Percentiles rank a stretch among this genome's conserved stretches.
Evolutionary conservation across 2,888 invertebrate species (phyloP).

Genomic region (Perizoma affinitatum): DNA sequence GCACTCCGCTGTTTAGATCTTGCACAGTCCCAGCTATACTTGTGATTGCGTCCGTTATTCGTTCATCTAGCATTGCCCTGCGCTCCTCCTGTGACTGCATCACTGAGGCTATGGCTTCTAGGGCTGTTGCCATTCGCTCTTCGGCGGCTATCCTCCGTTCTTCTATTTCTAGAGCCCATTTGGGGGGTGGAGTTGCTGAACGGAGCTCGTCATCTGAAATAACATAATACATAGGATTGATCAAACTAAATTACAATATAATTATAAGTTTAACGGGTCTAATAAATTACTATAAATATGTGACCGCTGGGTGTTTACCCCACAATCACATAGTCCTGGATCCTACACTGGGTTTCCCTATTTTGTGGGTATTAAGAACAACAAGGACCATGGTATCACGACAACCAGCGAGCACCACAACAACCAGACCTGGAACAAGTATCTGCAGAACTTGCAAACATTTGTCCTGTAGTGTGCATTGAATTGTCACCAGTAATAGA

Average conservation of each 20-base stretch:
- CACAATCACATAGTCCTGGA: too few relatives aligned
- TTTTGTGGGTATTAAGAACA: too few relatives aligned
- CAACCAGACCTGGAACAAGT: too few relatives aligned
- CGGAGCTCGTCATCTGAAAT: conserved; percentile 55
- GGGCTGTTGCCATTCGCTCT: conserved; percentile 68
- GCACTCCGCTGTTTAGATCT: conserved; percentile 64
- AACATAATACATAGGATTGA: background rate
- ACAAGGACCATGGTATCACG: too few relatives aligned
- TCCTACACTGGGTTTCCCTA: too few relatives aligned
- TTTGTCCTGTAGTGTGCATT: too few relatives aligned
- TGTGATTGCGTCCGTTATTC: conserved; percentile 61
- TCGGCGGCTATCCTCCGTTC: conserved; percentile 69
- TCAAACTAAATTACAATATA: too few relatives aligned
- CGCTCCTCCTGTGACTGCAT: conserved; percentile 66
- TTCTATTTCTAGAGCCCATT: conserved; percentile 71
- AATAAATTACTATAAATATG: conserved; percentile 1
- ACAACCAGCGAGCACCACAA: too few relatives aligned
- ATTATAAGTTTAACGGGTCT: too few relatives aligned
- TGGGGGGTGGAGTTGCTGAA: conserved; percentile 62
- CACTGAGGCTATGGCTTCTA: conserved; percentile 62
- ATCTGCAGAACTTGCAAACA: too few relatives aligned
- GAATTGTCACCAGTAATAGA: too few relatives aligned
- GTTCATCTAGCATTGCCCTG: conserved; percentile 56
- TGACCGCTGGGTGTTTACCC: too few relatives aligned
- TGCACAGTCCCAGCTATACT: conserved; percentile 65